These are phyloP conservation scores for Papio anubis DNA, from an alignment of 2,113 vertebrate species.

Conservation along the genomic window DNA sequence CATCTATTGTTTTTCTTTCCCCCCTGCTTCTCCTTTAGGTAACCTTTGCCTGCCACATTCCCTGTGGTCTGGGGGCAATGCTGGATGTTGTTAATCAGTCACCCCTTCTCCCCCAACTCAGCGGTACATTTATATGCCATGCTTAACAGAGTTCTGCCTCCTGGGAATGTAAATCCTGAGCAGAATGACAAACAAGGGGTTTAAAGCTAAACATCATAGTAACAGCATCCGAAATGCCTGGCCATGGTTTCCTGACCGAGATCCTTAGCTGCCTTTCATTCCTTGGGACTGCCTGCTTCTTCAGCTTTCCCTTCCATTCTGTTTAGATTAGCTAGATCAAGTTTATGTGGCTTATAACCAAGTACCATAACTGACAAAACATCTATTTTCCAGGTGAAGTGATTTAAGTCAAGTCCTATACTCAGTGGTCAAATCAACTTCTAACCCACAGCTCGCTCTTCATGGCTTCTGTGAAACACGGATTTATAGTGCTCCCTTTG, in stretches of 20 bases:
- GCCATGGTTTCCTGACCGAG: neutral
- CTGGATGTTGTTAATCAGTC: neutral
- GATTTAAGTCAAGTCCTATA: neutral
- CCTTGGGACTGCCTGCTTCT: neutral
- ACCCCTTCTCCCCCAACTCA: neutral
- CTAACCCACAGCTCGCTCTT: neutral
- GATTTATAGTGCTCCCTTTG: neutral
- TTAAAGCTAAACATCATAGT: neutral
- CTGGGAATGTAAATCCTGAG: neutral
- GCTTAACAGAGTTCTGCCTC: neutral
- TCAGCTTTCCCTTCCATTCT: neutral
- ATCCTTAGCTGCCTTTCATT: neutral
- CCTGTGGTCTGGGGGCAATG: neutral
- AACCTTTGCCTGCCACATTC: neutral
- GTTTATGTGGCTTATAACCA: neutral
- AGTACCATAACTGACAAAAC: neutral
- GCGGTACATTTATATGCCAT: neutral
- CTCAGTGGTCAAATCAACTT: neutral
- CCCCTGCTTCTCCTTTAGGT: neutral
- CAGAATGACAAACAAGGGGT: neutral
- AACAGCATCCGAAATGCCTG: neutral
- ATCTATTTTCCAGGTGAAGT: slow-evolving; percentile 9
- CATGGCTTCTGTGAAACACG: neutral
- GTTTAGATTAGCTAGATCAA: neutral
- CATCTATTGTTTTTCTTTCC: neutral